phyloP scores from a whole-genome alignment of 2,888 invertebrate genomes.

The Chydorus sphaericus region DNA sequence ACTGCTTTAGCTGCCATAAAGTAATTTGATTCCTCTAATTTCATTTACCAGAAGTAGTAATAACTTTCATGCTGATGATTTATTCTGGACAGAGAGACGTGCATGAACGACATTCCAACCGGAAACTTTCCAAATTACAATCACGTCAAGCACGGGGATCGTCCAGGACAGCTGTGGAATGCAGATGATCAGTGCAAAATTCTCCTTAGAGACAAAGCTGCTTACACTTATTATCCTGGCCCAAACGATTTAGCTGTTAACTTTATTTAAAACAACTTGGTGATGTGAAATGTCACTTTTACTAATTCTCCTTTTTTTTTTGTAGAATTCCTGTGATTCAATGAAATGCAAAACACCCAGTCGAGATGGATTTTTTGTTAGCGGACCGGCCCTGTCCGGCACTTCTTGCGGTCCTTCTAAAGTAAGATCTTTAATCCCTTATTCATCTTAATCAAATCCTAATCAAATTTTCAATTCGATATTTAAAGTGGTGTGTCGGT shows the following conservation, averaged over 20 bases:
- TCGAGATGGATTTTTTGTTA: conserved; percentile 54
- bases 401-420: conserved; percentile 50
- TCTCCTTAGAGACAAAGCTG: conserved; percentile 50
- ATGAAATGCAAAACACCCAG: conserved; percentile 56
- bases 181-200: conserved; percentile 61
- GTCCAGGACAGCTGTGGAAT: conserved; percentile 53
- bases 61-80: conserved; percentile 21
- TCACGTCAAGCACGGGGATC: conserved; percentile 44
- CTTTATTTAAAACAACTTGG: conserved; percentile 20
- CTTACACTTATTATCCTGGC: conserved; percentile 34
- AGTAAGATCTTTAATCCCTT: conserved; percentile 29
- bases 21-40: conserved; percentile 55
- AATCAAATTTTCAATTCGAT: neutral
- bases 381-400: conserved; percentile 70
- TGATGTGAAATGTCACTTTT: conserved; percentile 33
- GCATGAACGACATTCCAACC: conserved; percentile 43
- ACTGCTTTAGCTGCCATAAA: conserved; percentile 43
- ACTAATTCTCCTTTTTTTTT: conserved; percentile 8
- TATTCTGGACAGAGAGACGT: conserved; percentile 50
- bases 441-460: conserved; percentile 31
- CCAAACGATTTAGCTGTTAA: conserved; percentile 18
- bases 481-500: conserved; percentile 46
- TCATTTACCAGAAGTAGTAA: conserved; percentile 43
- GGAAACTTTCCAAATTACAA: conserved; percentile 36
- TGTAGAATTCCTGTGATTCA: conserved; percentile 42